Percentiles rank a stretch among this genome's conserved stretches.
phyloP scores from a whole-genome alignment of 2,113 vertebrate genomes.

The Carassius carassius region DNA sequence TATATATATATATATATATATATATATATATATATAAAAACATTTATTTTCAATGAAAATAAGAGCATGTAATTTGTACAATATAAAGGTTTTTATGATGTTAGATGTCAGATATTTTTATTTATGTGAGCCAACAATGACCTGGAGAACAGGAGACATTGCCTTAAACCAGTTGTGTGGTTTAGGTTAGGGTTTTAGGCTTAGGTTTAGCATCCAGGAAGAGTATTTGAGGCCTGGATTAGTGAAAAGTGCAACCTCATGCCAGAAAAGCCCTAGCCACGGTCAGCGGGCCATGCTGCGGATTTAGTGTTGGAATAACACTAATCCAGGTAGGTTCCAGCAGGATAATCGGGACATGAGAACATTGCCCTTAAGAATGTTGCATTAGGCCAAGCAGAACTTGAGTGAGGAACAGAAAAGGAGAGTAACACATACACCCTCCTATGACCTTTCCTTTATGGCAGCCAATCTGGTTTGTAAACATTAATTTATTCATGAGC shows the following conservation, averaged over 20 bases:
- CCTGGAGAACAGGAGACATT: neutral
- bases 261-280: slow-evolving; percentile 21
- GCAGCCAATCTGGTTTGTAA: slow-evolving; percentile 55
- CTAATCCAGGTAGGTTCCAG: slow-evolving; percentile 26
- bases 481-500: slow-evolving; percentile 60
- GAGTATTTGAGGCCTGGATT: slow-evolving; percentile 16
- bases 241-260: slow-evolving; percentile 19
- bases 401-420: slow-evolving; percentile 9
- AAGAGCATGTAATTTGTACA: neutral
- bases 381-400: slow-evolving; percentile 4
- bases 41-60: no score
- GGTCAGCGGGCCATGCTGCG: slow-evolving; percentile 2
- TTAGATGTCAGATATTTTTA: neutral
- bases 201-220: neutral
- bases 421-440: slow-evolving; percentile 35
- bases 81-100: neutral
- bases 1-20: no score
- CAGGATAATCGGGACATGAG: slow-evolving; percentile 26
- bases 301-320: slow-evolving; percentile 23
- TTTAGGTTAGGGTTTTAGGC: neutral
- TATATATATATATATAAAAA: no score
- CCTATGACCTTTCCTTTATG: slow-evolving; percentile 53
- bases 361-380: slow-evolving; percentile 19
- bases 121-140: neutral
- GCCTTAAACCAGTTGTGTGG: neutral